A percentile compares a stretch with the other conserved stretches of the same genome.
These are phyloP conservation scores for Agriotes lineatus DNA, from an alignment of 2,888 invertebrate species.

Conservation along the genomic window DNA sequence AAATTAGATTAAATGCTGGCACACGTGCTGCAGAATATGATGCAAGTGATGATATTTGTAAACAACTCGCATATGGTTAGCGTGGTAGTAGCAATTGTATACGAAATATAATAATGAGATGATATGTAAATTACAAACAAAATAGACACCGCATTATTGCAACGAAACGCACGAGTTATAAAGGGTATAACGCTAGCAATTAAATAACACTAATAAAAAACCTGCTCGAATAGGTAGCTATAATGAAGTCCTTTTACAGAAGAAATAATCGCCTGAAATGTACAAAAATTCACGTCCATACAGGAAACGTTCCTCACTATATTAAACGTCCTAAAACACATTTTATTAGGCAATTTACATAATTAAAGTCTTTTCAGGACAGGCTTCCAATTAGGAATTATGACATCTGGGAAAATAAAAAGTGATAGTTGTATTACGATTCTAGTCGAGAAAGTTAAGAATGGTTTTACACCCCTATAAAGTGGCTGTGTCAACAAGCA, in stretches of 20 bases:
- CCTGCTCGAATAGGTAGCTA: neutral
- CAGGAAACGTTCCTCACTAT: slow-evolving; percentile 15
- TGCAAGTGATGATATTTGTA: too few species aligned
- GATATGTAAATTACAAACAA: neutral
- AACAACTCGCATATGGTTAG: too few species aligned
- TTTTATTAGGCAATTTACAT: slow-evolving; percentile 39
- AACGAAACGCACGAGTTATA: neutral
- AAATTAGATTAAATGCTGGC: too few species aligned
- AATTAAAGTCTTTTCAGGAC: slow-evolving; percentile 35
- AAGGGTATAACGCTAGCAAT: neutral
- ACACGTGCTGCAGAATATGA: too few species aligned
- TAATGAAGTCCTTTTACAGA: slow-evolving; percentile 21
- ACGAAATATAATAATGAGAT: too few species aligned
- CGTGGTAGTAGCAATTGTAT: too few species aligned
- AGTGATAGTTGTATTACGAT: slow-evolving; percentile 36
- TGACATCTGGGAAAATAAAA: slow-evolving; percentile 36
- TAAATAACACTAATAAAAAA: too few species aligned
- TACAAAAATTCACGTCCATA: slow-evolving; percentile 11
- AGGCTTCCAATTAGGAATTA: slow-evolving; percentile 41
- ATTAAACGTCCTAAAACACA: slow-evolving; percentile 23
- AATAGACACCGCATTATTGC: neutral
- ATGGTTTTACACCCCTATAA: slow-evolving; percentile 51
- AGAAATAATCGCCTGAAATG: neutral
- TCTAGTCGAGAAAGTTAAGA: slow-evolving; percentile 46
- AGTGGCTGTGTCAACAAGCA: slow-evolving; percentile 51